Evolutionary conservation across 2,797 vertebrate species (phyloP), one percentile per base, ranked within the genome.

Genomic region (Crossoptilon crossoptilon): DNA sequence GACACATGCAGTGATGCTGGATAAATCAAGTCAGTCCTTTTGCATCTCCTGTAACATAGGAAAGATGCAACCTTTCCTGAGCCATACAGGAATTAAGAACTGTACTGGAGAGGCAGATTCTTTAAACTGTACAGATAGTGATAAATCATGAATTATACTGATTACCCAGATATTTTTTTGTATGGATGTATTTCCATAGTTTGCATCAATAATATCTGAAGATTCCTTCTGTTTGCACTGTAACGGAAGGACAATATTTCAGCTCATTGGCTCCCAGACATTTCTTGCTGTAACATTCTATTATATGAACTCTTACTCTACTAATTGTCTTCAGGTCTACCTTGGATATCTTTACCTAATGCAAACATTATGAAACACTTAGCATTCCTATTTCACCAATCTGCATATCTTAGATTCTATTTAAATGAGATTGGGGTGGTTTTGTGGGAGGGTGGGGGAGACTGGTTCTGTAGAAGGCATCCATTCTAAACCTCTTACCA

Each of bases 401-500:
- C 76, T 90, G 73, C 72, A 76, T 90, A 83, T 93, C 94, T 96
- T 91, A 73, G 56, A 55, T 89, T 63, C 93, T 91, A 62, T 90
- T 95, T 96, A 84, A 94, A 91, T 84, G 82, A 60, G 88, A 72
- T 89, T 84, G 82, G 84, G 87, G 91, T 92, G 87, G 91, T 73
- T 46, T 71, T 89, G 93, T 92, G 89, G 88, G 92, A 92, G 91
- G 78, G 33, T 80, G 92, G 92, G 82, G 91, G 91, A 84, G 90
- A 84, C 56, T 39, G 90, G 56, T 86, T 95, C 92, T 94, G 70
- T 79, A 71, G 75, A 92, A 96, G 85, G 58, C 84, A 72, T 92
- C 77, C 88, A 69, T 93, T 93, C 95, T 94, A 94, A 96, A 91
- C 88, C 77, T 91, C 94, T 95, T 95, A 93, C 94, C 91, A 92